These are phyloP conservation scores for Porites lutea DNA, from an alignment of 64 coral and sea anemone genomes.

Conservation along the genomic window DNA sequence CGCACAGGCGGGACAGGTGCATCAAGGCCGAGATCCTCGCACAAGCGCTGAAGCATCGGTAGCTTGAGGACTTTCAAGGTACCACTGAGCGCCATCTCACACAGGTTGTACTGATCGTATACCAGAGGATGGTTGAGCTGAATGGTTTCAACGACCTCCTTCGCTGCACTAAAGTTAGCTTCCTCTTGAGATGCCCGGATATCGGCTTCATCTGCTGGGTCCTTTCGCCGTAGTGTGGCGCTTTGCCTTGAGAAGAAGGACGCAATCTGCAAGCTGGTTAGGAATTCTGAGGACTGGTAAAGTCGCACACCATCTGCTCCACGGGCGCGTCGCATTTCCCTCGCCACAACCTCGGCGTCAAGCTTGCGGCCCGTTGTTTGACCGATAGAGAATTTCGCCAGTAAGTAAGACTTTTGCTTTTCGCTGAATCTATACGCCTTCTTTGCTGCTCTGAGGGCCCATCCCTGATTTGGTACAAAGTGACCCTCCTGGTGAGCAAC, in stretches of 20 bases:
- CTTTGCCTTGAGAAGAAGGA: conserved; percentile 61
- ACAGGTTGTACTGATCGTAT: no score
- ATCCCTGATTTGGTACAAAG: conserved; percentile 39
- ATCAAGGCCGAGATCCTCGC: no score
- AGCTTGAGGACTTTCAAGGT: no score
- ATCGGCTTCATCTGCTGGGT: conserved; percentile 32
- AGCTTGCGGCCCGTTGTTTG: conserved; percentile 62
- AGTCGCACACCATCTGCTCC: conserved; percentile 37
- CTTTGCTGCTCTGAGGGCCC: conserved; percentile 53
- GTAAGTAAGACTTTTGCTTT: conserved; percentile 48
- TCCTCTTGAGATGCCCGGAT: no score
- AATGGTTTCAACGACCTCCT: no score
- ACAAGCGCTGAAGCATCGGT: no score
- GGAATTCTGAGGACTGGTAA: conserved; percentile 54
- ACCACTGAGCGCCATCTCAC: no score
- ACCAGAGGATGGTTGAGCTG: no score
- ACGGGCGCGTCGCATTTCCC: conserved; percentile 58
- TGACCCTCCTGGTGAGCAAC: conserved; percentile 19
- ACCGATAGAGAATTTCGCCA: conserved; percentile 54
- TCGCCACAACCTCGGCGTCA: conserved; percentile 55
- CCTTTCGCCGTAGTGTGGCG: conserved; percentile 20
- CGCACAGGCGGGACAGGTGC: no score
- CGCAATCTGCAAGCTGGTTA: conserved; percentile 46
- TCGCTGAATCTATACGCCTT: conserved; percentile 49
- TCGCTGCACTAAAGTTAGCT: no score